Base-by-base conservation (phyloP, 2,797 vertebrate species). In the Chromis chromis region DNA sequence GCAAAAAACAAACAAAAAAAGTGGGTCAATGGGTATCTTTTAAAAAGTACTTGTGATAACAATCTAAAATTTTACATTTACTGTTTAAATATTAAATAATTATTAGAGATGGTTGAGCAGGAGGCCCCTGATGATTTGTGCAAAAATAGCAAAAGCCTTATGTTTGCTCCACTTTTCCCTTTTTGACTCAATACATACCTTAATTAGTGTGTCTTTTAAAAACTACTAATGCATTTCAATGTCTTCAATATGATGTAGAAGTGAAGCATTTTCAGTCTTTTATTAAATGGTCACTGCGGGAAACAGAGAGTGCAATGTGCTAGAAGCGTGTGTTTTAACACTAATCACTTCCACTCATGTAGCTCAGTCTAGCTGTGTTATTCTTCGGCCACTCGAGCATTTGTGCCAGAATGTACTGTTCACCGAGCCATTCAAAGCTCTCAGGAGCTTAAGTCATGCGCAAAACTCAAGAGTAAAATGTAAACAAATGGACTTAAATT, bases 361-460 rank as follows among this genome's bases (percentile, higher is more conserved):
- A 22, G 68, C 50, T 76, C 56, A 56, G 67, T 33, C 31, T 46
- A 12, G 79, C 52, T 54, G 42, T 65, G 64, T 46, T 68, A 36
- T 74, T 59, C 36, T 79, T 72, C 70, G 39, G 33, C 44, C 40
- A 70, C 53, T 70, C 67, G 42, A 58, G 64, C 52, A 62, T 75
- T 76, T 60, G 72, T 78, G 69, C 56, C 57, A 79, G 36, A 63
- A 70, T 76, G 61, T 72, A 40, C 60, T 52, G 72, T 53, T 81
- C 65, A 72, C 16, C 63, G 65, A 78, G 40, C 64, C 58, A 48
- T 78, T 79, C 22, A 74, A 59, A 77, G 54, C 62, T 67, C 77
- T 42, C 25, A 40, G 42, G 64, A 78, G 65, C 39, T 81, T 21
- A 31, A 24, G 48, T 25, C 56, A 48, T 65, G 46, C 39, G 22